These are phyloP conservation scores for Torymus tubicola DNA, from an alignment of 2,888 invertebrate genomes.

Conservation along the genomic window DNA sequence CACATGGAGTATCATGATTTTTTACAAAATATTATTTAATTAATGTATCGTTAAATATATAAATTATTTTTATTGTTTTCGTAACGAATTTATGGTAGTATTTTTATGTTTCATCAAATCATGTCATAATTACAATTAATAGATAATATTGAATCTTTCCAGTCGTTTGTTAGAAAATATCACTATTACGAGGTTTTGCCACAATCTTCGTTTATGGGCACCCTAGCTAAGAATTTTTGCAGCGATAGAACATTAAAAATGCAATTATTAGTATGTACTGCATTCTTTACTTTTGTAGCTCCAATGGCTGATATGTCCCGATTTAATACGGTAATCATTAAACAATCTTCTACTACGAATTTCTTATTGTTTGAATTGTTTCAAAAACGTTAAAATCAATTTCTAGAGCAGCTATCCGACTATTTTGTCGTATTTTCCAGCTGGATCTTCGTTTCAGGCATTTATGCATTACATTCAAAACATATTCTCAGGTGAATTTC, in stretches of 20 bases:
- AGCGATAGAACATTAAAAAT: constrained; percentile 2
- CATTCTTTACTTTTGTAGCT: constrained; percentile 3
- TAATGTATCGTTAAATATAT: not conserved
- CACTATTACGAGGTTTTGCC: constrained; percentile 28
- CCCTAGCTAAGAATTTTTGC: constrained; percentile 11
- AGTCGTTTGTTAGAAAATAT: constrained; percentile 12
- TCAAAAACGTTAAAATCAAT: not conserved
- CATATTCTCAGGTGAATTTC: constrained; percentile 19
- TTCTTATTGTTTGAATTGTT: not conserved
- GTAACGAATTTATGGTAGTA: too few species aligned
- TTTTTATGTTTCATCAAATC: too few species aligned
- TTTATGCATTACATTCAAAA: constrained; percentile 28
- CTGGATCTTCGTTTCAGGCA: constrained; percentile 17
- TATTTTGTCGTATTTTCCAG: constrained; percentile 25
- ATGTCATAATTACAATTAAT: too few species aligned
- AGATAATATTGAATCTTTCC: not conserved
- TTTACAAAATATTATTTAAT: constrained; percentile 9
- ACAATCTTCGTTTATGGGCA: constrained; percentile 20
- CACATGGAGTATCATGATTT: not conserved
- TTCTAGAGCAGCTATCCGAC: constrained; percentile 13
- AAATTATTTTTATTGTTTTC: too few species aligned
- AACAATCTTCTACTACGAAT: not conserved
- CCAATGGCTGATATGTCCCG: constrained; percentile 10
- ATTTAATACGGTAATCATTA: constrained; percentile 19
- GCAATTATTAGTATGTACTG: not conserved